Percentiles rank a stretch among this genome's conserved stretches.
Evolutionary conservation across 1,140 invertebrate species (phyloP).

Genomic region (fruit fly (Drosophila melanogaster)): Release_6_plus_ISO1_MT NC_004354.4:9127501-9128000

Average conservation of each 20-base stretch:
- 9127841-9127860: neutral
- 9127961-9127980: conserved; percentile 18
- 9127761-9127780: conserved; percentile 75
- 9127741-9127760: conserved; percentile 78
- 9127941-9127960: conserved; percentile 73
- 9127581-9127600: conserved; percentile 59
- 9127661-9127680: neutral
- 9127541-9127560: conserved; percentile 13
- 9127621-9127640: conserved; percentile 68
- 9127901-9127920: neutral
- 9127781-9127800: conserved; percentile 58
- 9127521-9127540: conserved; percentile 17
- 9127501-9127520: conserved; percentile 5
- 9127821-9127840: neutral
- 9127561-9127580: conserved; percentile 67
- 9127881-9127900: conserved; percentile 11
- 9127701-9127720: no score
- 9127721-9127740: conserved; percentile 43
- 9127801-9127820: conserved; percentile 30
- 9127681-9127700: neutral
- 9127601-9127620: conserved; percentile 79
- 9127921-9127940: conserved; percentile 45
- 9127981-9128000: neutral
- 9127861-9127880: neutral
- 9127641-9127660: conserved; percentile 67